These are phyloP conservation scores for Nesoenas mayeri DNA, from an alignment of 2,113 vertebrate species.

Conservation along the genomic window DNA sequence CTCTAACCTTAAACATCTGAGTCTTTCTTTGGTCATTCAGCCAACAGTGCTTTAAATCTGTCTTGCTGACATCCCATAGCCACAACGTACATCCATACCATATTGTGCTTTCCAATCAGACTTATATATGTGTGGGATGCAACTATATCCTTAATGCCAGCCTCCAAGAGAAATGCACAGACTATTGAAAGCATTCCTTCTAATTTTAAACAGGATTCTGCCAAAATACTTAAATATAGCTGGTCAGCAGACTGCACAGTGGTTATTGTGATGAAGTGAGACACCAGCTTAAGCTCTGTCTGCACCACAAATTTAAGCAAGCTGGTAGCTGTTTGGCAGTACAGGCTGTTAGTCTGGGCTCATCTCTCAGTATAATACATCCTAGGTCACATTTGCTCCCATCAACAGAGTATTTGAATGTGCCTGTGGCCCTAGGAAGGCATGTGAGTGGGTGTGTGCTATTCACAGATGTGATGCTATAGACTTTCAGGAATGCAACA, in stretches of 20 bases:
- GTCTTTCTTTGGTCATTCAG: not conserved
- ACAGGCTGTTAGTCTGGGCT: not conserved
- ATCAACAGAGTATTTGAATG: rapidly evolving
- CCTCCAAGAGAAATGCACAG: constrained; percentile 4
- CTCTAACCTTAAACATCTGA: not conserved
- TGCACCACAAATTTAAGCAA: not conserved
- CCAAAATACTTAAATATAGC: constrained; percentile 4
- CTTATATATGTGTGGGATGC: not conserved
- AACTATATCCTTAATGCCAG: not conserved
- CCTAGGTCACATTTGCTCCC: not conserved
- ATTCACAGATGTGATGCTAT: not conserved
- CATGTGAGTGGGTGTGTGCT: not conserved
- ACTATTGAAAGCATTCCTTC: constrained; percentile 41
- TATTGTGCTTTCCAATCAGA: not conserved
- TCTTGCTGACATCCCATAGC: not conserved
- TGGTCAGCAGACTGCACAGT: constrained; percentile 15
- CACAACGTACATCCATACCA: not conserved
- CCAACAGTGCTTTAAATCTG: not conserved
- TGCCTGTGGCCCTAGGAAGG: not conserved
- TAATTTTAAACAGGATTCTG: constrained; percentile 7
- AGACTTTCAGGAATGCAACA: not conserved
- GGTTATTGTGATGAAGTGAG: not conserved
- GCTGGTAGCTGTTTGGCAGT: not conserved
- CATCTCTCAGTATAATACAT: not conserved
- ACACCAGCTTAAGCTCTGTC: not conserved